Conservation (phyloP, 1,140 invertebrate species). For the Hyposmocoma kahamanoa region DNA sequence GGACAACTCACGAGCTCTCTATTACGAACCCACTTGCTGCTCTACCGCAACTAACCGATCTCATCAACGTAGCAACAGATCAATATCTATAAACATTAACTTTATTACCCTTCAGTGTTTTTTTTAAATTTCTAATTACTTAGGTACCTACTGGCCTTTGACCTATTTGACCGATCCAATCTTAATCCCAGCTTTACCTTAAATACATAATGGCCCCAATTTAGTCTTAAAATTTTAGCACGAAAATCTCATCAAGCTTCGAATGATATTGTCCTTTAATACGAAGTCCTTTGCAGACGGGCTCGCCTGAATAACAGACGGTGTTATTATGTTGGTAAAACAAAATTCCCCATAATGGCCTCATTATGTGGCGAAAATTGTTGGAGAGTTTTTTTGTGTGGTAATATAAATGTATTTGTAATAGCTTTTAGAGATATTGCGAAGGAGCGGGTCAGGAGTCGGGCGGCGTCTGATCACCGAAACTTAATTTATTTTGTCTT, state of each 20-base stretch:
- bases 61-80: too few species aligned
- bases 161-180: constrained; percentile 31
- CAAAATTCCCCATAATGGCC: constrained; percentile 71
- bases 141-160: constrained; percentile 17
- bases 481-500: constrained; percentile 70
- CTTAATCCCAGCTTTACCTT: constrained; percentile 42
- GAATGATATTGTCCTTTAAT: constrained; percentile 67
- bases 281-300: constrained; percentile 56
- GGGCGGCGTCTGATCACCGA: constrained; percentile 65
- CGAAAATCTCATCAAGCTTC: constrained; percentile 62
- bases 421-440: constrained; percentile 72
- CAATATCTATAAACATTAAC: too few species aligned
- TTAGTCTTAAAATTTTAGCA: constrained; percentile 68
- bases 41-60: constrained; percentile 8
- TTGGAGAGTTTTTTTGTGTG: constrained; percentile 67
- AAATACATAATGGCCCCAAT: constrained; percentile 65
- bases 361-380: constrained; percentile 73
- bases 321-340: constrained; percentile 73
- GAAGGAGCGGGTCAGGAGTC: constrained; percentile 58
- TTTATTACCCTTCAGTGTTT: too few species aligned
- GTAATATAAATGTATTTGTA: constrained; percentile 73
- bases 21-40: constrained; percentile 27
- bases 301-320: constrained; percentile 62
- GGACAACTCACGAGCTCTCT: constrained; percentile 34
- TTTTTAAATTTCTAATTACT: too few species aligned